Base-by-base conservation (phyloP, 2,888 invertebrate genomes). In the Iphiclides podalirius region DNA sequence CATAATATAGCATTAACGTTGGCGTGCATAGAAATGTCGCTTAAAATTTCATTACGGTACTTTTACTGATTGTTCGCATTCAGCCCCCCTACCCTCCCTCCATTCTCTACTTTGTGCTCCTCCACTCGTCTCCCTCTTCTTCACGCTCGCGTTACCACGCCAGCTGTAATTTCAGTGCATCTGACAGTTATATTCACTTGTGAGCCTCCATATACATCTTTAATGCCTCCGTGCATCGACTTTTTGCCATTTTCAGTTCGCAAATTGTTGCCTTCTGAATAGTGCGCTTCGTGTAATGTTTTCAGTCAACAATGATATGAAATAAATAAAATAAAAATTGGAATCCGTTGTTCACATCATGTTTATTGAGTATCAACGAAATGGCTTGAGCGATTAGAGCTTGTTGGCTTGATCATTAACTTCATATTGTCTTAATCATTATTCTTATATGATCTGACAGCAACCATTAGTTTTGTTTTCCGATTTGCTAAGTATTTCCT, bases 31-130 rank as follows among this genome's bases (percentile, higher is more conserved):
- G 47, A 54, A 31, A 49, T 47, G 67, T 36, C 44, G 44, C 70
- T 70, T 66, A 67, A 72, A 68, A 70, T 72, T 70, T 70, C 73
- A 76, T 79, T 77, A 77, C 78, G 75, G 74, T 75, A 75, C 73
- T 79, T 79, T 79, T 67, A 63, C 67, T 60, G 63, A 67, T 61
- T 64, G 57, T 67, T 65, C 54, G 60, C 55, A 50, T 54, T 36
- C 49, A 61, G 62, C 63, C 60, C 64, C 61, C 60, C 64, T 61
- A 6, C 20, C 20, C 20, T 20, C 20, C 20, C 20, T 6, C 20
- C 20, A 6, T 6, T 20, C 20, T 31, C 61, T 58, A 57, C 4
- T 61, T 59, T 53, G 58, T 59, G 55, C 56, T 61, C 60, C 53
- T 58, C 49, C 53, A 53, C 55, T 57, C 50, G 46, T 48, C 42